Conservation (phyloP, 2,113 vertebrate species). For the Microcebus lehilahytsara region DNA sequence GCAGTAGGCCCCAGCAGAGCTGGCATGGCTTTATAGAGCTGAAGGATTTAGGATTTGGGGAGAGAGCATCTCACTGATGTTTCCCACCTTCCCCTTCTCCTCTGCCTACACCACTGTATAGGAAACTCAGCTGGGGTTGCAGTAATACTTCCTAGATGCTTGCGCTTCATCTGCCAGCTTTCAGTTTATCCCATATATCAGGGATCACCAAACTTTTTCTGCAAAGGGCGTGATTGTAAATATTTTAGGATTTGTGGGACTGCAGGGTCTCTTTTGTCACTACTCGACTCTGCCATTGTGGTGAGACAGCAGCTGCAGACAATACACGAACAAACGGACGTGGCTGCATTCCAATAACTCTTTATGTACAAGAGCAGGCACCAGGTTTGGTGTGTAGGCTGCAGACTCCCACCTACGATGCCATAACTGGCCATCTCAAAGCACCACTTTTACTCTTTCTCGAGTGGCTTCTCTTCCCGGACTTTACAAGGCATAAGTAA, state of each 20-base stretch:
- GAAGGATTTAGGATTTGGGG: neutral
- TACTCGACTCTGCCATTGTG: neutral
- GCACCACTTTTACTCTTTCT: neutral
- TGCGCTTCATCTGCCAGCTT: neutral
- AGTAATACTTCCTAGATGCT: neutral
- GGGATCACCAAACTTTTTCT: neutral
- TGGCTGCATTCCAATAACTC: neutral
- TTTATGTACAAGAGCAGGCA: neutral
- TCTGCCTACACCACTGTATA: rapidly evolving
- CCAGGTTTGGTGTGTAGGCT: no score
- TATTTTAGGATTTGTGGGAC: neutral
- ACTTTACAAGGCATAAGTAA: neutral
- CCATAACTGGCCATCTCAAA: neutral
- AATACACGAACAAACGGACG: rapidly evolving
- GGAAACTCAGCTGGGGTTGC: rapidly evolving
- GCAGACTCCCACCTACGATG: neutral
- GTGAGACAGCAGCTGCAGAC: neutral
- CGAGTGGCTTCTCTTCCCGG: neutral
- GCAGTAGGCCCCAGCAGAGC: rapidly evolving
- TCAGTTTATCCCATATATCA: neutral
- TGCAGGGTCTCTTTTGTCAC: neutral
- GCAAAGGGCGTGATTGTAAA: neutral
- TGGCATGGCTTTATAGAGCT: neutral
- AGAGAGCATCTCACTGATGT: neutral
- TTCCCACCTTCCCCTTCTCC: neutral